Evolutionary conservation across 2,113 vertebrate genomes (phyloP).

Genomic region (Brachypteracias leptosomus): DNA sequence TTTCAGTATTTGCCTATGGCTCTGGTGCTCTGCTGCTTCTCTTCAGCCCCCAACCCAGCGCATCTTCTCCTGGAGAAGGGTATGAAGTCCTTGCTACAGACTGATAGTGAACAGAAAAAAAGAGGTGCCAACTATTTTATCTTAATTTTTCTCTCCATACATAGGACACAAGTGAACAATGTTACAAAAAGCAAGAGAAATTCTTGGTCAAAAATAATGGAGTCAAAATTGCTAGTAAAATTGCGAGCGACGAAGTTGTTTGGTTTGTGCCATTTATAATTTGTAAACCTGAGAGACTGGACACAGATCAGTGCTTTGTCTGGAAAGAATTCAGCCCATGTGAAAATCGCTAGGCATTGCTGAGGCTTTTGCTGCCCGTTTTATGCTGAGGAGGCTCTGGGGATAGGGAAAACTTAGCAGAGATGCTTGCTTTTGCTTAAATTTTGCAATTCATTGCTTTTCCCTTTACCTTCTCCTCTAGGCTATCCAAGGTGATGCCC

Average conservation of each 20-base stretch:
- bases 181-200: not conserved
- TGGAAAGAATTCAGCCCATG: not conserved
- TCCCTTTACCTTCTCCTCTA: not conserved
- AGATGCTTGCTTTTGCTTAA: slow-evolving; percentile 11
- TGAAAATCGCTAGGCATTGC: not conserved
- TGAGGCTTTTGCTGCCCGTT: not conserved
- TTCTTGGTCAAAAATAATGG: not conserved
- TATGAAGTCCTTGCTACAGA: not conserved
- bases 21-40: not conserved
- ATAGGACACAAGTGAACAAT: not conserved
- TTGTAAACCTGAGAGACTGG: not conserved
- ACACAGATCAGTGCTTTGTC: not conserved
- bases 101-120: not conserved
- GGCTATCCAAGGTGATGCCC: slow-evolving; percentile 38
- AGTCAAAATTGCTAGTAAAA: not conserved
- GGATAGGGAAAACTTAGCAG: not conserved
- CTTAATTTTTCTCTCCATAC: not conserved
- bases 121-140: not conserved
- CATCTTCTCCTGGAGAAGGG: not conserved
- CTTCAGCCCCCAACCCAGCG: not conserved
- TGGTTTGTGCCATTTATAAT: not conserved
- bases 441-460: not conserved
- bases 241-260: not conserved
- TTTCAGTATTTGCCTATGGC: not conserved
- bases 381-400: not conserved